phyloP scores from a whole-genome alignment of 2,888 invertebrate genomes.

The Drosophila leonis region DNA sequence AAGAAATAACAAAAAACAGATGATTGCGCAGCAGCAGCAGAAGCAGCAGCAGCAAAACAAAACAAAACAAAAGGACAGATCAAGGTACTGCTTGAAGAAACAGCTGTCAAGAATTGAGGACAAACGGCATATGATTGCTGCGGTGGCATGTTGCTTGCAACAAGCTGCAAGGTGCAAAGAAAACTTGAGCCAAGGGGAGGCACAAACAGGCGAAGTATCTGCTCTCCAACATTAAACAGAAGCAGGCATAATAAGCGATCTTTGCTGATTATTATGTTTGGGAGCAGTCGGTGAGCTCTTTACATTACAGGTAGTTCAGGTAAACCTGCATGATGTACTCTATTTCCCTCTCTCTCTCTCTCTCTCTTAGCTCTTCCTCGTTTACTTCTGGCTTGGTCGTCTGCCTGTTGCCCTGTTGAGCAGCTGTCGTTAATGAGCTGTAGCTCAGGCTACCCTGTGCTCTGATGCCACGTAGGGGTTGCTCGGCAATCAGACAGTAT shows the following conservation, averaged over 20 bases:
- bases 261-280: slow-evolving; percentile 64
- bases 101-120: slow-evolving; percentile 71
- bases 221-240: slow-evolving; percentile 62
- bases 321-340: slow-evolving; percentile 46
- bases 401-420: slow-evolving; percentile 52
- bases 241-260: slow-evolving; percentile 71
- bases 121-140: slow-evolving; percentile 39
- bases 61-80: slow-evolving; percentile 58
- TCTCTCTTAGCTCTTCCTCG: slow-evolving; percentile 2
- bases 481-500: slow-evolving; percentile 23
- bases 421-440: slow-evolving; percentile 78
- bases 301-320: slow-evolving; percentile 44
- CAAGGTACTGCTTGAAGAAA: slow-evolving; percentile 51
- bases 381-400: neutral
- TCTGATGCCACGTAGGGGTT: slow-evolving; percentile 25
- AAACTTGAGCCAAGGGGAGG: neutral
- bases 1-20: slow-evolving; percentile 43
- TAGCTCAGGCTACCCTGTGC: slow-evolving; percentile 27
- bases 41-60: slow-evolving; percentile 29
- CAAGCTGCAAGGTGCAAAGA: slow-evolving; percentile 75
- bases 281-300: slow-evolving; percentile 17
- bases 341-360: neutral
- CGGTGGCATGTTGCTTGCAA: slow-evolving; percentile 41
- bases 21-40: slow-evolving; percentile 42
- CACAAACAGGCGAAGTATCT: slow-evolving; percentile 2